Evolutionary conservation across 92 coral and sea anemone genomes (phyloP), one percentile per base, ranked within the genome.

Genomic region (Chrysogorgia sp.): DNA sequence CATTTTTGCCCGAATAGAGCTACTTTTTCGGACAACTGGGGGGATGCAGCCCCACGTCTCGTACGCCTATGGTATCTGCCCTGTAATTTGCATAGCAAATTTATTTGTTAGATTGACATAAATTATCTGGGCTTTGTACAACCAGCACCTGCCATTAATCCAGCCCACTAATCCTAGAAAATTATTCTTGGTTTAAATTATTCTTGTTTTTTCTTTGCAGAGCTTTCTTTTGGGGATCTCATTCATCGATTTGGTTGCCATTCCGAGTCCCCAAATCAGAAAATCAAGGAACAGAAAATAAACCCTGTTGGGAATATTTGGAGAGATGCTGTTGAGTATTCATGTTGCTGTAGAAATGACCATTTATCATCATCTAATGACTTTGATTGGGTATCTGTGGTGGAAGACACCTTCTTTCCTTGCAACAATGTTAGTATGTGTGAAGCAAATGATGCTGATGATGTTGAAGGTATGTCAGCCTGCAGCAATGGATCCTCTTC

Each of bases 241-340:
- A 19, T 52, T 55, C 79, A 52, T 34, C 23, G 47, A 20, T 35
- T 1, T 52, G 62, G 79, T 23, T 17, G 53, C 49, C 34, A 20
- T 2, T 47, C 65, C 32, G 79, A 59, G 79, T 72, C 79, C 65
- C 79, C 79, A 72, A 72, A 52, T 41, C 22, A 69, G 34, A 48
- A 49, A 22, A 30, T 45, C 14, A 37, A 31, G 24, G 79, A 52
- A 25, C 65, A 49, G 30, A 58, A 26, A 40, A 28, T 17, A 56
- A 53, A 34, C 17, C 40, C 64, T 23, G 13, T 23, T n/a, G 79
- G 33, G 34, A 72, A 58, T 23, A 33, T 72, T 34, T 72, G 79
- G 79, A 53, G 55, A 72, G 79, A 72, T 72, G 79, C 79, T 30
- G 79, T 72, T 9, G 79, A 72, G 41, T 72, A 72, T 56, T 72